Percentiles rank a stretch among this genome's conserved stretches.
Evolutionary conservation across 2,888 invertebrate species (phyloP).

Genomic region (Tipula helvola): DNA sequence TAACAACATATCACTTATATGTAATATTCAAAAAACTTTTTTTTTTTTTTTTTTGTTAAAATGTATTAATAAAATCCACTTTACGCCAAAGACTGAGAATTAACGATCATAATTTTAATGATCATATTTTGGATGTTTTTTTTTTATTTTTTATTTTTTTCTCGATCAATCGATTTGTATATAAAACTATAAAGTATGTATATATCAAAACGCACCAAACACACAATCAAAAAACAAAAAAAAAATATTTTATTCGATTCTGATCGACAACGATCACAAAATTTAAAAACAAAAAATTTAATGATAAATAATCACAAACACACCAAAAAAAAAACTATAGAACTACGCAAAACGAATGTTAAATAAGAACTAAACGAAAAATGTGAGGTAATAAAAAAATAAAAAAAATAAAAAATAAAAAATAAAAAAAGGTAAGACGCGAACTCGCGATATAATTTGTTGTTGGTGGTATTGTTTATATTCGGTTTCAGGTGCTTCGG

Average conservation of each 20-base stretch:
- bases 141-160: no score
- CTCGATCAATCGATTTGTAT: neutral
- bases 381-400: constrained; percentile 7
- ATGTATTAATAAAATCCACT: neutral
- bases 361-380: constrained; percentile 10
- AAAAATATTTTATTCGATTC: neutral
- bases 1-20: neutral
- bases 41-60: neutral
- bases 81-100: neutral
- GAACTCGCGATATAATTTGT: neutral
- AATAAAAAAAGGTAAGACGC: neutral
- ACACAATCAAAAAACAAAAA: neutral
- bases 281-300: neutral
- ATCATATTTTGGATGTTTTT: neutral
- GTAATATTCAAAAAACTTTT: neutral
- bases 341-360: constrained; percentile 12
- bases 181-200: neutral
- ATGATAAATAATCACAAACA: neutral
- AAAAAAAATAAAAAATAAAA: neutral
- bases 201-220: neutral
- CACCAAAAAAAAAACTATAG: neutral
- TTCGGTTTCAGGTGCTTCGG: constrained; percentile 6
- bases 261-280: neutral
- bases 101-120: neutral
- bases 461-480: neutral